phyloP scores from a whole-genome alignment of 2,797 vertebrate species.

The Agapornis canus region DNA sequence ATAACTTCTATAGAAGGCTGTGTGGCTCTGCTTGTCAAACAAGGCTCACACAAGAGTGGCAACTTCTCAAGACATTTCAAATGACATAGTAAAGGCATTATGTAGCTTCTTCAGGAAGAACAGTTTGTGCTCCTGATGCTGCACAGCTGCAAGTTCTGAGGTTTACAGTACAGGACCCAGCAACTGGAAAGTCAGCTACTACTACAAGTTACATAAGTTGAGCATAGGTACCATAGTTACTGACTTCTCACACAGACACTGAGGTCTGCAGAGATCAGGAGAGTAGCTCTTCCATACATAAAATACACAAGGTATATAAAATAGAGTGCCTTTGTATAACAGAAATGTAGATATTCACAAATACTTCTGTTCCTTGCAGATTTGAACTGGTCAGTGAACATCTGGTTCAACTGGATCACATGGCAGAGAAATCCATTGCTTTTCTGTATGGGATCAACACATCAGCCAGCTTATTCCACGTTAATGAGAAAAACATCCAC shows the following conservation, averaged over 20 bases:
- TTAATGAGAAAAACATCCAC: background rate
- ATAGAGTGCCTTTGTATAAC: background rate
- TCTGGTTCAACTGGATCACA: slow-evolving; percentile 57
- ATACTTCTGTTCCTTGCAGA: slow-evolving; percentile 1
- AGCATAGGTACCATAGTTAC: accelerated
- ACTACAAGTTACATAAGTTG: too few species aligned
- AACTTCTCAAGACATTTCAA: background rate
- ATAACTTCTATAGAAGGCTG: background rate
- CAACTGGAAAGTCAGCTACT: background rate
- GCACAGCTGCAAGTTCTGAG: background rate
- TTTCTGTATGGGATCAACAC: slow-evolving; percentile 46
- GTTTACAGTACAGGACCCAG: background rate
- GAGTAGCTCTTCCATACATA: background rate
- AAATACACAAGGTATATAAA: background rate
- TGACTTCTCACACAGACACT: background rate
- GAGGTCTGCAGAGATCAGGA: background rate
- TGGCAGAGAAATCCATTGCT: slow-evolving; percentile 55
- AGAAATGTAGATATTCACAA: accelerated
- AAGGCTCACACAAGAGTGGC: background rate
- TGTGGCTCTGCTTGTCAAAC: background rate
- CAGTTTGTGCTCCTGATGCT: background rate
- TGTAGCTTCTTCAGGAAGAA: background rate
- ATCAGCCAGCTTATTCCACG: background rate
- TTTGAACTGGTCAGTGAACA: slow-evolving; percentile 22
- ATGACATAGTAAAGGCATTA: background rate